Conservation (phyloP, 2,797 vertebrate species). For the Lithobates pipiens region DNA sequence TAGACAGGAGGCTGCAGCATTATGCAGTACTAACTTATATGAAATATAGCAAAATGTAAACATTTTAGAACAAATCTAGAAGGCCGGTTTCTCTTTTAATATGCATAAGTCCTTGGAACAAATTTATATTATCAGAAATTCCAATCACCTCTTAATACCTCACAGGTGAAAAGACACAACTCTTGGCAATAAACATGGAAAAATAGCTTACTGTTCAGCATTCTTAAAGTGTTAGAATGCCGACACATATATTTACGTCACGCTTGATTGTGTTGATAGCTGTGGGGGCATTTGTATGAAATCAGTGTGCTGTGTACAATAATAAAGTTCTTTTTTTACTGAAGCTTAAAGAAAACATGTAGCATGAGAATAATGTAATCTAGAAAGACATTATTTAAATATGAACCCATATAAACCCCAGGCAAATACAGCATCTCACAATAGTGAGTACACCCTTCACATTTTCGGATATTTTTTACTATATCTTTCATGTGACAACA, state of each 20-base stretch:
- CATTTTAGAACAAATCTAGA: not conserved
- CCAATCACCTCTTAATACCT: constrained; percentile 37
- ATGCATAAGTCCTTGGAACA: constrained; percentile 10
- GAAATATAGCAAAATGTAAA: not conserved
- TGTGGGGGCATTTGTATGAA: not conserved
- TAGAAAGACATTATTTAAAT: not conserved
- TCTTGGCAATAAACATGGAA: constrained; percentile 49
- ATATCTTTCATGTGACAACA: no score
- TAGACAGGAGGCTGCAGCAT: no score
- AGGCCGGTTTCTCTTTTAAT: not conserved
- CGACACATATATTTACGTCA: not conserved
- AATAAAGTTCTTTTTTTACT: not conserved
- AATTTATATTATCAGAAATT: constrained; percentile 40
- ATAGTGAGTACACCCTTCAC: no score
- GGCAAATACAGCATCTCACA: no score
- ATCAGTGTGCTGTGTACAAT: not conserved
- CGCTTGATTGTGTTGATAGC: not conserved
- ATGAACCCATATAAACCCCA: not conserved
- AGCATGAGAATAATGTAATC: not conserved
- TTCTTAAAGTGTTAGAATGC: not conserved
- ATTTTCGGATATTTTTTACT: no score
- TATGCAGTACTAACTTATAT: no score
- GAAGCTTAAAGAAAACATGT: not conserved
- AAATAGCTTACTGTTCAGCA: constrained; percentile 32
- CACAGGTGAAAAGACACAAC: constrained; percentile 29